Percentiles rank a stretch among this genome's conserved stretches.
Evolutionary conservation across 1,140 invertebrate species (phyloP).

Genomic region (Agraylea sexmaculata): DNA sequence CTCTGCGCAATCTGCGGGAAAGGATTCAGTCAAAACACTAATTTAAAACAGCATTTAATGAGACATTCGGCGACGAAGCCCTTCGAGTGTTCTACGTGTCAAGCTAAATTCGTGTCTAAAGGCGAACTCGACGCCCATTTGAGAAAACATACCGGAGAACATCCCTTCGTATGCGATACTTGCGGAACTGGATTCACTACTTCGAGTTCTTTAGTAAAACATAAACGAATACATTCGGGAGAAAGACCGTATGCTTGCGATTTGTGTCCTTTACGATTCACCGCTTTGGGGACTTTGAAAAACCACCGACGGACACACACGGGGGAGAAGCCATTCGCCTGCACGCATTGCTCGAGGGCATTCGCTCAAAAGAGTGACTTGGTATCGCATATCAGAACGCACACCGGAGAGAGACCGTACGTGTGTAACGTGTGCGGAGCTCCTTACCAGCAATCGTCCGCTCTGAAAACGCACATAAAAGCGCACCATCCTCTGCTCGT

Average conservation of each 20-base stretch:
- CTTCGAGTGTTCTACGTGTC: slow-evolving; percentile 28
- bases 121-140: slow-evolving; percentile 38
- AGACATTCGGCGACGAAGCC: slow-evolving; percentile 30
- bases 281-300: slow-evolving; percentile 39
- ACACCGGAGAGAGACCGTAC: slow-evolving; percentile 19
- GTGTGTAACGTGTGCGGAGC: slow-evolving; percentile 15
- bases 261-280: slow-evolving; percentile 65
- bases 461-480: slow-evolving; percentile 19
- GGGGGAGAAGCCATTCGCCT: slow-evolving; percentile 48
- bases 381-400: slow-evolving; percentile 20
- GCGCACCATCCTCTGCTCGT: slow-evolving; percentile 16
- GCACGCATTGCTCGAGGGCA: slow-evolving; percentile 15
- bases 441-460: slow-evolving; percentile 18
- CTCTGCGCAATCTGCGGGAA: slow-evolving; percentile 31
- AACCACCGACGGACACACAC: slow-evolving; percentile 51
- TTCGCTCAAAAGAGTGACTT: slow-evolving; percentile 20
- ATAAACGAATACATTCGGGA: slow-evolving; percentile 48
- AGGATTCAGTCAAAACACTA: slow-evolving; percentile 33
- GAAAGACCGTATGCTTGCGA: slow-evolving; percentile 77
- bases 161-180: slow-evolving; percentile 52
- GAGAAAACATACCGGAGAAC: slow-evolving; percentile 42
- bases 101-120: slow-evolving; percentile 25
- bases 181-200: slow-evolving; percentile 57
- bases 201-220: slow-evolving; percentile 47
- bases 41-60: slow-evolving; percentile 31